A percentile compares a stretch with the other conserved stretches of the same genome.
Conservation (phyloP, 1,140 invertebrate genomes). For the Solen grandis region DNA sequence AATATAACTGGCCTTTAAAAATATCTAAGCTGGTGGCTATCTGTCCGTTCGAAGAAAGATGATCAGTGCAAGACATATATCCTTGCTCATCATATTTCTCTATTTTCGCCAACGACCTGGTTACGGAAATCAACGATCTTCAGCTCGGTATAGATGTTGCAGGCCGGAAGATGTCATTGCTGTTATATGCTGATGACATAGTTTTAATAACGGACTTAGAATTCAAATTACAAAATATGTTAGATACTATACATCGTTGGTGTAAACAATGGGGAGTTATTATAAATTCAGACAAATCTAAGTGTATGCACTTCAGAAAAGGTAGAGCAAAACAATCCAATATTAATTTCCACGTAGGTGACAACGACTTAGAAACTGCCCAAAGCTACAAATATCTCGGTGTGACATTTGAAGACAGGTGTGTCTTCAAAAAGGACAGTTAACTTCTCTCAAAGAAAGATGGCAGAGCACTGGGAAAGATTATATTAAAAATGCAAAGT, state of each 20-base stretch:
- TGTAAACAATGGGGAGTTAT: conserved; percentile 55
- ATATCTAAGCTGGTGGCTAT: too few relatives aligned
- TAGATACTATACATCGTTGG: conserved; percentile 53
- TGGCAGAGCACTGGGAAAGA: neutral
- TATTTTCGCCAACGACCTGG: conserved; percentile 54
- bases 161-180: conserved; percentile 15
- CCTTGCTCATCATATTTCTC: too few relatives aligned
- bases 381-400: conserved; percentile 56
- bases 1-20: too few relatives aligned
- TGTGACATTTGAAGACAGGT: conserved; percentile 41
- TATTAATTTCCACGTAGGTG: conserved; percentile 22
- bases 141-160: conserved; percentile 38
- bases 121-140: conserved; percentile 40
- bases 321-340: neutral
- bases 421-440: neutral
- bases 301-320: conserved; percentile 59
- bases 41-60: too few relatives aligned
- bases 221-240: conserved; percentile 34
- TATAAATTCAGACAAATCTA: conserved; percentile 53
- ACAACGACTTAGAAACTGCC: conserved; percentile 34
- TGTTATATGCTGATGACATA: conserved; percentile 61
- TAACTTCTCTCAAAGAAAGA: neutral
- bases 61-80: too few relatives aligned
- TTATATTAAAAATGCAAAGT: neutral
- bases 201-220: conserved; percentile 38